A percentile compares a stretch with the other conserved stretches of the same genome.
These are phyloP conservation scores for Euphydryas editha DNA, from an alignment of 2,888 invertebrate genomes.

Conservation along the genomic window DNA sequence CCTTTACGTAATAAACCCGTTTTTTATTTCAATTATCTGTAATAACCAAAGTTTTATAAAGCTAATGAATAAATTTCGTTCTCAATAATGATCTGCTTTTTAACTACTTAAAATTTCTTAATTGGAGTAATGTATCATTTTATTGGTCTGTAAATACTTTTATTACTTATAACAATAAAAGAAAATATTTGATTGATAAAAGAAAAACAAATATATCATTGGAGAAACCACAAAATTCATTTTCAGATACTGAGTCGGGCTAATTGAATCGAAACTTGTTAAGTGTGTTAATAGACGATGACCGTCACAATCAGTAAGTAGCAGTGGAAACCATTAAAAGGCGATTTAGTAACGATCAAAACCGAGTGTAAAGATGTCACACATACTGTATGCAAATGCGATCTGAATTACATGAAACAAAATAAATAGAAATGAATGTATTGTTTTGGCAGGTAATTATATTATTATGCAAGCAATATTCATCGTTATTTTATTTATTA, in stretches of 20 bases:
- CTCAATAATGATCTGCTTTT: conserved; percentile 13
- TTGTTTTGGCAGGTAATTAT: conserved; percentile 3
- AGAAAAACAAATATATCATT: conserved; percentile 41
- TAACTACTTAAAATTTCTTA: background rate
- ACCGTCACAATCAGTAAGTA: conserved; percentile 54
- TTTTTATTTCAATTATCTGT: background rate
- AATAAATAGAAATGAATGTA: conserved; percentile 15
- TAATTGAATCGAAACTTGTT: conserved; percentile 60
- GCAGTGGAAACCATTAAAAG: conserved; percentile 67
- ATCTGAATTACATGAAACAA: conserved; percentile 52
- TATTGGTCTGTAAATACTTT: background rate
- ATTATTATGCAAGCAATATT: conserved; percentile 3
- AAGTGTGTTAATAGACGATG: conserved; percentile 66
- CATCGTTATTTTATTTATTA: background rate
- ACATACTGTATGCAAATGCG: conserved; percentile 54
- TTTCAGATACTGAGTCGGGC: conserved; percentile 39
- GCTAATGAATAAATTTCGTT: conserved; percentile 11
- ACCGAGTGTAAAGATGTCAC: conserved; percentile 62
- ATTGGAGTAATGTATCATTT: background rate
- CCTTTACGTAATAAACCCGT: conserved; percentile 6
- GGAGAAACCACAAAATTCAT: conserved; percentile 48
- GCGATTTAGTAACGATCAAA: conserved; percentile 69
- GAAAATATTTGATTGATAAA: background rate
- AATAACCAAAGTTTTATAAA: conserved; percentile 14
- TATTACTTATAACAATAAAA: background rate